Base-by-base conservation (phyloP, 2,888 invertebrate genomes). In the Sarcophaga rosellei region DNA sequence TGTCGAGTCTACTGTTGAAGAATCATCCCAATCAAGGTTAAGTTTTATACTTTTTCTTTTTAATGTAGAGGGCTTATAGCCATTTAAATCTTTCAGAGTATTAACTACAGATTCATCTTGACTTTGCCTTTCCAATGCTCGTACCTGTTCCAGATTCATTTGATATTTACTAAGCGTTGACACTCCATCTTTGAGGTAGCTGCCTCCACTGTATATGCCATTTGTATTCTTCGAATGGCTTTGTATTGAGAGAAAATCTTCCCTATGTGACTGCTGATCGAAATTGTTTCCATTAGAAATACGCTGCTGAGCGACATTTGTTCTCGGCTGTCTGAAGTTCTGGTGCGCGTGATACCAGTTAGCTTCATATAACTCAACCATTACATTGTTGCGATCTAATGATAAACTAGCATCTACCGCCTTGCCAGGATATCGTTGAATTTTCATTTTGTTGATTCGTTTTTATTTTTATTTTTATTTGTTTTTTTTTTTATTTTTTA, bases 371-470 rank as follows among this genome's bases (percentile, higher is more conserved):
- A 96, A 95, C 73, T 96, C 94, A 89, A 96, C 96, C 96, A 96
- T 96, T 87, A 95, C 95, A 90, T 95, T 94, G 89, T 95, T 95
- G 89, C 95, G 94, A 92, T 96, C 97, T 94, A 96, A 94, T 81
- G 95, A 94, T 85, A 95, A 91, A 92, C 95, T 94, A 78, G 95
- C 94, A 81, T 95, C 95, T 91, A 97, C 96, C 88, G 96, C 97
- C 93, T 96, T 96, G 88, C 97, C 97, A 65, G 97, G 97, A 93
- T 97, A 96, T 90, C 96, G 96, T 92, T 96, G 96, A 88, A 97
- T 96, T 94, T 96, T 97, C 97, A 97, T 97, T 72, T 77, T 69
- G 81, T 88, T 65, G 35, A 35, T 35, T 35, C 6, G 35, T 35
- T 35, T 6, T 35, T 35, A 23, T 23, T 23, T 23, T 23, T 23